Conservation (phyloP, 2,888 invertebrate species). For the Scaptomyza caliginosa region DNA sequence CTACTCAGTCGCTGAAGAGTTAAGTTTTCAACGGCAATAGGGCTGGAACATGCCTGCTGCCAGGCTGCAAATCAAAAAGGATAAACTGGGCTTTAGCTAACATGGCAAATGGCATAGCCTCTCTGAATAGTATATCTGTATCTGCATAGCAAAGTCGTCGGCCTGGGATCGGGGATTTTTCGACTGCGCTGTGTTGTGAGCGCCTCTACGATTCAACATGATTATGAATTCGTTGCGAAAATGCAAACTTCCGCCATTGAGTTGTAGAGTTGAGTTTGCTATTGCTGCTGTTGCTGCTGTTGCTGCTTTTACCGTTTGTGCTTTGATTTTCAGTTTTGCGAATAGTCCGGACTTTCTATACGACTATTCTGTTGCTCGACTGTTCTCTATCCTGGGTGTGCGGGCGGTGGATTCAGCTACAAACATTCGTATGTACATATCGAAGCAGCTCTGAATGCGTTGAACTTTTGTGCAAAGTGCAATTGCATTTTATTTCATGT, state of each 20-base stretch:
- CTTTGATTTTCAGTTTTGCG: conserved; percentile 69
- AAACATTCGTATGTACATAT: conserved; percentile 6
- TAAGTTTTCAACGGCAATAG: conserved; percentile 41
- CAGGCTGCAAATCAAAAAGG: conserved; percentile 74
- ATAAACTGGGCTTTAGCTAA: conserved; percentile 75
- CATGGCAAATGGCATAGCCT: conserved; percentile 36
- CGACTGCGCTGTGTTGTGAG: conserved; percentile 11
- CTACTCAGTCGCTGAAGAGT: conserved; percentile 54
- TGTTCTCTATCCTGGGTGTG: neutral
- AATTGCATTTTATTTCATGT: conserved; percentile 76
- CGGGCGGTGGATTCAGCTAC: neutral
- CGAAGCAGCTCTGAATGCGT: conserved; percentile 70
- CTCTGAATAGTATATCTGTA: conserved; percentile 9
- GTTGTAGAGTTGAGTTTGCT: conserved; percentile 65
- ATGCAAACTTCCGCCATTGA: conserved; percentile 81
- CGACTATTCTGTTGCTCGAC: conserved; percentile 4
- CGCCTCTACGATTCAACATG: conserved; percentile 69
- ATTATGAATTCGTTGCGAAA: conserved; percentile 78
- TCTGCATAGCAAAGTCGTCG: conserved; percentile 6
- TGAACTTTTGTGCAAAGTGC: conserved; percentile 81
- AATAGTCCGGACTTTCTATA: conserved; percentile 28
- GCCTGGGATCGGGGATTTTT: conserved; percentile 8
- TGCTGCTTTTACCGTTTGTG: conserved; percentile 45
- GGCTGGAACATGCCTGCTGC: conserved; percentile 45
- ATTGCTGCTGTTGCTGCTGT: conserved; percentile 15